Base-by-base conservation (phyloP, 2,888 invertebrate genomes). In the Gari tellinella region DNA sequence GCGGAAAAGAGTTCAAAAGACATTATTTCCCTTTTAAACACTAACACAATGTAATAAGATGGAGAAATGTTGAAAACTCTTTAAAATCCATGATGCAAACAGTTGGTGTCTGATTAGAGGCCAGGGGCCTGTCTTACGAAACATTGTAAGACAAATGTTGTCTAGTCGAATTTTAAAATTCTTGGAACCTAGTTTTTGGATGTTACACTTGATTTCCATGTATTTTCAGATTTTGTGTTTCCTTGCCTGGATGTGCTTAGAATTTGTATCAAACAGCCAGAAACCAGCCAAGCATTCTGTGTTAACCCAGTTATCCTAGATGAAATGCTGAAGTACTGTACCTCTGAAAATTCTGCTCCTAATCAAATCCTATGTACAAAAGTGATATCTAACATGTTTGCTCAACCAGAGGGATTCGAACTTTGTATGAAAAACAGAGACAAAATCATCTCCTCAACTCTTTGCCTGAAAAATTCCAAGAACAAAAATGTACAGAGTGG, bases 231-330 rank as follows among this genome's bases (percentile, higher is more conserved):
- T 88, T 94, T 95, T 77, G 93, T 97, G 1, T 97, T 98, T 90
- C 99, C 99, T 0, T 96, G 95, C 5, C 92, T 99, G 82, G 99
- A 99, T 90, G 93, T 98, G 5, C 94, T 97, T 15, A 94, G 99
- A 80, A 92, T 98, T 88, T 96, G 96, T 0, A 94, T 98, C 43
- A 94, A 96, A 51, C 95, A 95, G 78, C 94, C 94, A 86, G 93
- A 94, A 3, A 93, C 96, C 7, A 94, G 94, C 79, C 90, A 92
- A 7, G 83, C 92, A 51, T 90, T 95, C 53, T 93, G 94, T 87
- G 86, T 90, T 61, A 80, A 66, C 17, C 76, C 84, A 14, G 85
- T 86, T 15, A 92, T 94, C 49, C 81, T 94, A 14, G 87, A 92
- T 21, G 86, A 89, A 21, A 85, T 94, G 19, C 82, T 94, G 8